Evolutionary conservation across 2,888 invertebrate genomes (phyloP).

Genomic region (Drosophila paramelanica): DNA sequence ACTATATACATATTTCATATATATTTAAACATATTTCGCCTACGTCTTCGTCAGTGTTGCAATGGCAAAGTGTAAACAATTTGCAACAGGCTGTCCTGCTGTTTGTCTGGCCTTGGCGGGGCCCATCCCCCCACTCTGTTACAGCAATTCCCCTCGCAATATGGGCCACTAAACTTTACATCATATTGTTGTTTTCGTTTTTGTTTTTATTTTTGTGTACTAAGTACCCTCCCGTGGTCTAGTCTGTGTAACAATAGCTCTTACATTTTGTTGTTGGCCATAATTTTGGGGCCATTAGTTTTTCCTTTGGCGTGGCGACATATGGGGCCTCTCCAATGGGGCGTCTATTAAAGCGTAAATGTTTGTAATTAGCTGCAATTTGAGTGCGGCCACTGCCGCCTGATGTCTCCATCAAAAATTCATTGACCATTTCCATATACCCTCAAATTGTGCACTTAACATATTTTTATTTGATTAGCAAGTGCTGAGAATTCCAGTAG

Average conservation of each 20-base stretch:
- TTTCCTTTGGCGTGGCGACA: constrained; percentile 37
- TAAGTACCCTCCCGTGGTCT: constrained; percentile 18
- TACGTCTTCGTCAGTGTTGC: constrained; percentile 30
- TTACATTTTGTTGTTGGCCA: constrained; percentile 28
- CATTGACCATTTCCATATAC: constrained; percentile 62
- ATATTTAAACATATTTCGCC: constrained; percentile 28
- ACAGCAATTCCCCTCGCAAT: background rate
- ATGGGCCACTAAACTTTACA: constrained; percentile 30
- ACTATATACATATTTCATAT: constrained; percentile 1
- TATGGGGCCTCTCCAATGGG: constrained; percentile 59
- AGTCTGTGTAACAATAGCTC: constrained; percentile 25
- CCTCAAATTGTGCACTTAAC: constrained; percentile 57
- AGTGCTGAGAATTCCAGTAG: constrained; percentile 43
- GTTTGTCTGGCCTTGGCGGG: constrained; percentile 45
- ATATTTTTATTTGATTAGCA: constrained; percentile 51
- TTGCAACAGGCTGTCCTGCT: constrained; percentile 54
- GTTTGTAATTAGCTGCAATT: constrained; percentile 71
- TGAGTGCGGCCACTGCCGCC: constrained; percentile 46
- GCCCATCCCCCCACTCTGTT: constrained; percentile 12
- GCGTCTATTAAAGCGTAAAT: constrained; percentile 58
- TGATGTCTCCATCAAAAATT: constrained; percentile 58
- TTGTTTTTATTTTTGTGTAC: constrained; percentile 6
- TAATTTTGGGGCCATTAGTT: constrained; percentile 54
- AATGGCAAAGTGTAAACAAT: constrained; percentile 43
- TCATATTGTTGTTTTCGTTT: constrained; percentile 24